These are phyloP conservation scores for Caenorhabditis sp. DNA, from an alignment of 2,888 invertebrate genomes.

Conservation along the genomic window DNA sequence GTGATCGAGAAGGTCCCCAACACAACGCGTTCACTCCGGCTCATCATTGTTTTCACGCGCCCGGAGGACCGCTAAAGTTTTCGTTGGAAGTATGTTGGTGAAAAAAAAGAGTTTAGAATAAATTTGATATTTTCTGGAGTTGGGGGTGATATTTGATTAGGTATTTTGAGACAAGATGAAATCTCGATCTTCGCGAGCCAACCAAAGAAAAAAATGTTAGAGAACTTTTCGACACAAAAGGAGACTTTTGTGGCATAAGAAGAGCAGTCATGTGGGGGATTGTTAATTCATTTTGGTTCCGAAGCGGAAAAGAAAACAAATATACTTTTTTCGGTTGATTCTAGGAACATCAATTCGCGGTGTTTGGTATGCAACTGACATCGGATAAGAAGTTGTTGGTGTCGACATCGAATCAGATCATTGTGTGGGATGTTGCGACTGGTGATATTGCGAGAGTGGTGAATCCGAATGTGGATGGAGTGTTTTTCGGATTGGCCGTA, in stretches of 20 bases:
- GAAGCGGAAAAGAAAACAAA: neutral
- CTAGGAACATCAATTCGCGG: conserved; percentile 94
- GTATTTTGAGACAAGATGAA: too few species aligned
- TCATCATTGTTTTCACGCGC: conserved; percentile 95
- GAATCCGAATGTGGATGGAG: conserved; percentile 87
- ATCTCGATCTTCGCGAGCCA: too few species aligned
- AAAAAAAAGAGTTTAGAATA: neutral
- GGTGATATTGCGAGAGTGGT: conserved; percentile 88
- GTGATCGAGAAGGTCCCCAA: conserved; percentile 81
- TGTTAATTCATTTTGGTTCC: too few species aligned
- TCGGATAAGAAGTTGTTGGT: conserved; percentile 90
- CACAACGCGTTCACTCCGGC: conserved; percentile 90
- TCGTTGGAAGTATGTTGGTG: conserved; percentile 81
- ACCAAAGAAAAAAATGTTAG: too few species aligned
- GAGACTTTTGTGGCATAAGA: too few species aligned
- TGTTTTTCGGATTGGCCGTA: conserved; percentile 79
- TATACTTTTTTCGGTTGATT: neutral
- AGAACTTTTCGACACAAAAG: too few species aligned
- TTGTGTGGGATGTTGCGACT: conserved; percentile 94
- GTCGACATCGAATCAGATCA: conserved; percentile 92
- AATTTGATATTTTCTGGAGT: neutral
- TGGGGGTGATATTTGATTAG: too few species aligned
- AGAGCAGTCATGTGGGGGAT: too few species aligned
- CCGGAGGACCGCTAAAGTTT: conserved; percentile 97
- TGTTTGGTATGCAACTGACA: conserved; percentile 88